Conservation (phyloP, 2,797 vertebrate species). For the Leptoclinus maculatus region DNA sequence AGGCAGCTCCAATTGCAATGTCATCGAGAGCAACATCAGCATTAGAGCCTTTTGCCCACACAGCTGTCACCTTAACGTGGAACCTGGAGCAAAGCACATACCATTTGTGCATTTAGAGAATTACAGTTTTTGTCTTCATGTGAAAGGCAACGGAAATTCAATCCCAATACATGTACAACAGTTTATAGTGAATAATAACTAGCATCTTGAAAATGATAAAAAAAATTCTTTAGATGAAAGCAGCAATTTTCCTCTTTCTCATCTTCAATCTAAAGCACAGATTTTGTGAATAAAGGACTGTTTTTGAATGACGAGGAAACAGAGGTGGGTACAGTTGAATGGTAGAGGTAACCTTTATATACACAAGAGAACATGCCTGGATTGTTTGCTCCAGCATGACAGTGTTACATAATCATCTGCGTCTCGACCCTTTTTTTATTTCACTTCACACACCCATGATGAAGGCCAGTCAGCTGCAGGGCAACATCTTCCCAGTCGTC, state of each 20-base stretch:
- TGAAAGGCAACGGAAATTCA: background rate
- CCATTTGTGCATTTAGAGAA: background rate
- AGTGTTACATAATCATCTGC: background rate
- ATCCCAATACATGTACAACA: background rate
- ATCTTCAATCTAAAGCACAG: background rate
- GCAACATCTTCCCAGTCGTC: constrained; percentile 88
- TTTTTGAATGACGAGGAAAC: background rate
- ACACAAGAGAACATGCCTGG: background rate
- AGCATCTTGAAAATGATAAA: background rate
- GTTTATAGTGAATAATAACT: background rate
- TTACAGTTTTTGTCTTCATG: background rate
- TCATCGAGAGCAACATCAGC: constrained; percentile 90
- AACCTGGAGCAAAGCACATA: constrained; percentile 82
- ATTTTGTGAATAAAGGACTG: background rate
- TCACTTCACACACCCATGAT: constrained; percentile 73
- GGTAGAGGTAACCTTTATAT: background rate
- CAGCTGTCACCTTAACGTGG: constrained; percentile 84
- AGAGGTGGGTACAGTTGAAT: background rate
- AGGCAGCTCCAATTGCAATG: constrained; percentile 87
- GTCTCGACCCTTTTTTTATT: background rate
- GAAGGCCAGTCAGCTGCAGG: constrained; percentile 83
- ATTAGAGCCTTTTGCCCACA: constrained; percentile 86
- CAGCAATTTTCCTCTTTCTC: background rate
- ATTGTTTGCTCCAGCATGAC: background rate
- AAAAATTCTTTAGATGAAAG: background rate